Percentiles rank a stretch among this genome's conserved stretches.
Evolutionary conservation across 2,888 invertebrate species (phyloP).

Genomic region (Caenorhabditis becei): DNA sequence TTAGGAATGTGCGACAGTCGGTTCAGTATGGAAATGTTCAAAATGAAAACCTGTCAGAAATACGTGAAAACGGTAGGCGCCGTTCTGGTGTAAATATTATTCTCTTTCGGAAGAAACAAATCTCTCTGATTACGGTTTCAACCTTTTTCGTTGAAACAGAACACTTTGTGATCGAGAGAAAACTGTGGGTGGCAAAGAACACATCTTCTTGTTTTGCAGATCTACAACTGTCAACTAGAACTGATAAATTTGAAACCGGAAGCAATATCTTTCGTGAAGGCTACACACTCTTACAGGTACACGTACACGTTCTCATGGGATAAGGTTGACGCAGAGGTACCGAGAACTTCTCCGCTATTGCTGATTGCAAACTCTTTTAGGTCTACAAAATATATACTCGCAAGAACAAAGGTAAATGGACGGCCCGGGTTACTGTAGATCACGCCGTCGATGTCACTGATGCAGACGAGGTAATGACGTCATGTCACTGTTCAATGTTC

Average conservation of each 20-base stretch:
- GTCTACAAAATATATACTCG: slow-evolving; percentile 57
- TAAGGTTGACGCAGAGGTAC: slow-evolving; percentile 40
- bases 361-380: too few relatives aligned
- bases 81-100: neutral
- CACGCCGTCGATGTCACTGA: slow-evolving; percentile 4
- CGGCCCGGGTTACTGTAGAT: slow-evolving; percentile 10
- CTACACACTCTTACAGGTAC: neutral
- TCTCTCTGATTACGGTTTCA: neutral
- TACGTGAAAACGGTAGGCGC: slow-evolving; percentile 4
- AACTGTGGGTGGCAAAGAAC: neutral
- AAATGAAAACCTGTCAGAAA: neutral
- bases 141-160: neutral
- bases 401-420: slow-evolving; percentile 38
- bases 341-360: neutral
- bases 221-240: slow-evolving; percentile 62
- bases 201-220: slow-evolving; percentile 16
- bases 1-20: slow-evolving; percentile 67
- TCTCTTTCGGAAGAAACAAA: neutral
- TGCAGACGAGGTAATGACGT: slow-evolving; percentile 51
- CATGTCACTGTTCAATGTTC: neutral
- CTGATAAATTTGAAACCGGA: slow-evolving; percentile 40
- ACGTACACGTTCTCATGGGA: slow-evolving; percentile 52
- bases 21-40: slow-evolving; percentile 3
- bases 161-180: neutral
- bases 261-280: slow-evolving; percentile 41